These are phyloP conservation scores for Diploscapter pachys DNA, from an alignment of 1,140 invertebrate species.

Conservation along the genomic window DNA sequence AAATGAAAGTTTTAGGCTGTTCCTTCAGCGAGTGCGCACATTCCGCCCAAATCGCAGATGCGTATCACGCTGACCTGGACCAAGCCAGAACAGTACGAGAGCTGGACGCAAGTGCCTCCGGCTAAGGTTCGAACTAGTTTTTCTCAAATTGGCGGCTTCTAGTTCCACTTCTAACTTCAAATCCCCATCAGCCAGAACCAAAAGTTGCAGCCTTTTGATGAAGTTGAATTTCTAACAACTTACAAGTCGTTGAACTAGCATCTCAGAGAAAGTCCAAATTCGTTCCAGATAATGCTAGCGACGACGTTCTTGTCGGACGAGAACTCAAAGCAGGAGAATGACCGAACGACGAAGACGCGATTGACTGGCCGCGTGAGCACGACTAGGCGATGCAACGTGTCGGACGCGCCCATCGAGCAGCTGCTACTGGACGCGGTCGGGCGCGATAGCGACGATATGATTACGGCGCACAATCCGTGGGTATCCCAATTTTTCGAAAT, in stretches of 20 bases:
- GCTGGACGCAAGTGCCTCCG: constrained; percentile 21
- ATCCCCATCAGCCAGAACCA: too few species aligned
- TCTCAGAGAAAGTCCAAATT: too few species aligned
- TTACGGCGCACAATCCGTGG: too few species aligned
- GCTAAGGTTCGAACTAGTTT: neutral
- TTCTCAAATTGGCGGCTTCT: too few species aligned
- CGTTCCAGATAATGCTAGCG: constrained; percentile 25
- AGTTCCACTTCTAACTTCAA: too few species aligned
- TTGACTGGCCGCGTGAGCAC: constrained; percentile 26
- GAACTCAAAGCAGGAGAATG: constrained; percentile 4
- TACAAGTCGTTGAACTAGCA: too few species aligned
- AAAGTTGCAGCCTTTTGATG: too few species aligned
- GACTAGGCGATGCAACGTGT: constrained; percentile 20
- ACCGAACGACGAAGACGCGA: constrained; percentile 26
- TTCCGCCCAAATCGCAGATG: constrained; percentile 25
- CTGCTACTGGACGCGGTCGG: constrained; percentile 35
- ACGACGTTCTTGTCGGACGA: constrained; percentile 28
- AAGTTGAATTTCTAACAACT: too few species aligned
- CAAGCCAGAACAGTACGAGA: constrained; percentile 10
- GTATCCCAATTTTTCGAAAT: too few species aligned
- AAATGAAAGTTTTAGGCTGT: neutral
- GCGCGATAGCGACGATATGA: neutral
- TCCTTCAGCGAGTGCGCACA: constrained; percentile 28
- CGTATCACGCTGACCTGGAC: constrained; percentile 32
- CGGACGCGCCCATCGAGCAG: constrained; percentile 36